Evolutionary conservation across 2,113 vertebrate species (phyloP).

Genomic region (Pachypanchax playfairii): DNA sequence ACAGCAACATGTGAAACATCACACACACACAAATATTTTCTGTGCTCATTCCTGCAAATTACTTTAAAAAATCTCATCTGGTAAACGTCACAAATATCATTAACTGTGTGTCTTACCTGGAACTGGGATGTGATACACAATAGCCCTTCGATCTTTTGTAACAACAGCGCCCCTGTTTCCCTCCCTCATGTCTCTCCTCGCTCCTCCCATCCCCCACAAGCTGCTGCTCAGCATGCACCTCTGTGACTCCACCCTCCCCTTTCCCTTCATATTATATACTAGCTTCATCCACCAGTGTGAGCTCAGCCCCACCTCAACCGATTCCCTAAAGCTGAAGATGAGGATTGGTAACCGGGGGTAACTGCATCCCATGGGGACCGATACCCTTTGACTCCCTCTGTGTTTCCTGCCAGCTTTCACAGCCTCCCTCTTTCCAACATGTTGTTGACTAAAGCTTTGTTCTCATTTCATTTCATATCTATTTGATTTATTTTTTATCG

Average conservation of each 20-base stretch:
- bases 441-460: not conserved
- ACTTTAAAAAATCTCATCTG: not conserved
- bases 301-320: conserved; percentile 41
- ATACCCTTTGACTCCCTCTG: conserved; percentile 71
- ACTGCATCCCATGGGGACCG: conserved; percentile 68
- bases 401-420: conserved; percentile 46
- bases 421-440: not conserved
- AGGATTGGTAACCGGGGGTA: conserved; percentile 72
- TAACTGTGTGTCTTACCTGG: conserved; percentile 61
- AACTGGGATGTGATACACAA: conserved; percentile 44
- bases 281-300: conserved; percentile 50
- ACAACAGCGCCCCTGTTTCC: conserved; percentile 38
- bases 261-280: conserved; percentile 46
- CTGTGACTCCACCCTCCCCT: conserved; percentile 51
- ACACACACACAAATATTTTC: not conserved
- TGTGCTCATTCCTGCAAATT: not conserved
- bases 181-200: conserved; percentile 29
- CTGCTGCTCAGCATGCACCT: conserved; percentile 56
- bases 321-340: conserved; percentile 38
- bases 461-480: conserved; percentile 4
- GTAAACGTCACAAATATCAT: not conserved
- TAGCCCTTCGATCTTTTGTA: conserved; percentile 35
- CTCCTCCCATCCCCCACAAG: conserved; percentile 64
- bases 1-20: conserved; percentile 13
- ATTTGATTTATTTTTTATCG: not conserved